phyloP scores from a whole-genome alignment of 2,888 invertebrate species.

The Cephalotes varians region DNA sequence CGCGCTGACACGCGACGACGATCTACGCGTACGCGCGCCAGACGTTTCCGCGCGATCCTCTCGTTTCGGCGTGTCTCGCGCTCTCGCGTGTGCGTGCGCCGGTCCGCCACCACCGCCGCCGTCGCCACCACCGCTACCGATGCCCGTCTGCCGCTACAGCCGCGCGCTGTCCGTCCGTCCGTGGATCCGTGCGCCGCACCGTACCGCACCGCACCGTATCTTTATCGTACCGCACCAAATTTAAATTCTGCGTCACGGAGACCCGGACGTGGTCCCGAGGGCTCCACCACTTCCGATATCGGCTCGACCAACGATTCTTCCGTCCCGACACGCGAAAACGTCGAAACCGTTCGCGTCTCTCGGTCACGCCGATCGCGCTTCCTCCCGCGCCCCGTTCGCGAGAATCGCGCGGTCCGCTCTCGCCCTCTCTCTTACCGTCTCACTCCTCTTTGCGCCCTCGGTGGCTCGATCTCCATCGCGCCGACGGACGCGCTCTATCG shows the following conservation, averaged over 20 bases:
- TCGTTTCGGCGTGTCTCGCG: constrained; percentile 35
- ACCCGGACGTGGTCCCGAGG: not conserved
- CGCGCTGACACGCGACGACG: constrained; percentile 3
- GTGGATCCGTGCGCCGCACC: not conserved
- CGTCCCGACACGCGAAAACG: not conserved
- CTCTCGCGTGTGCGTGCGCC: not conserved
- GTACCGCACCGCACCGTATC: not conserved
- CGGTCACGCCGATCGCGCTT: not conserved
- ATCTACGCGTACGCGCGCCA: constrained; percentile 13
- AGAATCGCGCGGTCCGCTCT: constrained; percentile 17
- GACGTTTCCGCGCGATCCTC: constrained; percentile 17
- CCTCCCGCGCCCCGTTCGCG: not conserved
- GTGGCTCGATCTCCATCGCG: not conserved
- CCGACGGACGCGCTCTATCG: constrained; percentile 34
- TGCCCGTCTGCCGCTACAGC: not conserved
- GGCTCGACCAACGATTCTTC: not conserved
- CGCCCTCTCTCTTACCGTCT: not conserved
- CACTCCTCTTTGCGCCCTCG: not conserved
- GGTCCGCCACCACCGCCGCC: not conserved
- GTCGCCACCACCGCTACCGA: not conserved
- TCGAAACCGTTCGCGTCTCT: not conserved
- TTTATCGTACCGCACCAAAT: not conserved
- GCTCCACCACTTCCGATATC: not conserved
- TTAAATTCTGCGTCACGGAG: constrained; percentile 33
- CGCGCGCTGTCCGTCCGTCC: constrained; percentile 1